Evolutionary conservation across 2,797 vertebrate genomes (phyloP), one percentile per base, ranked within the genome.

Genomic region (Parambassis ranga): DNA sequence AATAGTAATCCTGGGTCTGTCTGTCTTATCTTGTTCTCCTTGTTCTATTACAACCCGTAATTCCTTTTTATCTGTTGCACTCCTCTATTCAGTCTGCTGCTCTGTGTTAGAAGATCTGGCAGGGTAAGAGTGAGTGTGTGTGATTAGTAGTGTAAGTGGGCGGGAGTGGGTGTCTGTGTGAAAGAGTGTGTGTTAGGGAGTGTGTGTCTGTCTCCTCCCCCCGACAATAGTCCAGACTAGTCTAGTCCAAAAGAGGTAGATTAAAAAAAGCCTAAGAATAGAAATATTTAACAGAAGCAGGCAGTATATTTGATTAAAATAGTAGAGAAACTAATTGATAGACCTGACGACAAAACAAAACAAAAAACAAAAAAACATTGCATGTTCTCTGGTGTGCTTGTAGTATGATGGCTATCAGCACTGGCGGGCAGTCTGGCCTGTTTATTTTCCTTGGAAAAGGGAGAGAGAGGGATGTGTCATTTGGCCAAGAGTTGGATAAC

Each of bases 81-180:
- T 42, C 69, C 64, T 78, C 57, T 72, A 64, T 77, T 71, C 41
- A 74, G 71, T 72, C 79, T 52, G 72, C 75, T 70, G 59, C 75
- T 84, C 69, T 27, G 65, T 81, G 77, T 84, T 76, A 83, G 82
- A 75, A 13, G 47, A 79, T 81, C 77, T 84, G 44, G 50, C 10
- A 15, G 59, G 67, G 72, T 77, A 65, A 49, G 70, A 79, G 65
- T 65, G 82, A 72, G 84, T 66, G 75, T 85, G 66, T 84, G 79
- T 76, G 85, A 86, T 88, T 84, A 81, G 66, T 68, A 66, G 77
- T 77, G 48, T 43, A 79, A 85, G 81, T 87, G 84, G 85, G 87
- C 75, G 82, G 82, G 84, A 73, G 70, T 74, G 72, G 68, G 75
- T 65, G 61, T 71, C 18, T 65, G 73, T 70, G 65, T 65, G 56